phyloP scores from a whole-genome alignment of 2,113 vertebrate species.

The Centrocercus urophasianus region DNA sequence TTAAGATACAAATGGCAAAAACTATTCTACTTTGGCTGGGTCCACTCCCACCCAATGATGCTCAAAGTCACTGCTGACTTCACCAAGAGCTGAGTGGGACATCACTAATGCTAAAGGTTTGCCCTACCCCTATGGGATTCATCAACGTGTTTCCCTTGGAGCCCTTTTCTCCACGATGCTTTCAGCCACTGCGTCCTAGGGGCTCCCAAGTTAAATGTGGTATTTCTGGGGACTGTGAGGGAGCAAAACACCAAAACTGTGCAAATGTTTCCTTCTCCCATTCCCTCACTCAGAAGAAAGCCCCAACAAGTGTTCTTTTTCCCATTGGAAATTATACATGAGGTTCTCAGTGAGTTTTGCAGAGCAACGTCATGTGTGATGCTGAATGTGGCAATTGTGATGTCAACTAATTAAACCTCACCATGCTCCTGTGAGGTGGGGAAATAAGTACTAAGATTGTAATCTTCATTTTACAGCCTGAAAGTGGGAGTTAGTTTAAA shows the following conservation, averaged over 20 bases:
- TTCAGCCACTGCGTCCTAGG: neutral
- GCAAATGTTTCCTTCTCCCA: neutral
- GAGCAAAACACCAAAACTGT: neutral
- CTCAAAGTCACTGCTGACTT: neutral
- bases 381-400: neutral
- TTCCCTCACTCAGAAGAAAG: neutral
- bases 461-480: neutral
- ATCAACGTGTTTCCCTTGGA: rapidly evolving
- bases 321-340: neutral
- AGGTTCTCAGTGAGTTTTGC: neutral
- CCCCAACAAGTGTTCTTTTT: neutral
- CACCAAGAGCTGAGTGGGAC: neutral
- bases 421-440: neutral
- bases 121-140: conserved; percentile 28
- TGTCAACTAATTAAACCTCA: neutral
- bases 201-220: neutral
- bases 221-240: neutral
- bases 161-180: neutral
- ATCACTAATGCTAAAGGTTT: conserved; percentile 57
- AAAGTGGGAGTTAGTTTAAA: neutral
- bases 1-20: conserved; percentile 41
- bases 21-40: conserved; percentile 14
- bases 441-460: neutral
- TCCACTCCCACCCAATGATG: neutral
- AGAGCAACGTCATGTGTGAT: rapidly evolving